Evolutionary conservation across 2,888 invertebrate species (phyloP).

Genomic region (Helleia helle): DNA sequence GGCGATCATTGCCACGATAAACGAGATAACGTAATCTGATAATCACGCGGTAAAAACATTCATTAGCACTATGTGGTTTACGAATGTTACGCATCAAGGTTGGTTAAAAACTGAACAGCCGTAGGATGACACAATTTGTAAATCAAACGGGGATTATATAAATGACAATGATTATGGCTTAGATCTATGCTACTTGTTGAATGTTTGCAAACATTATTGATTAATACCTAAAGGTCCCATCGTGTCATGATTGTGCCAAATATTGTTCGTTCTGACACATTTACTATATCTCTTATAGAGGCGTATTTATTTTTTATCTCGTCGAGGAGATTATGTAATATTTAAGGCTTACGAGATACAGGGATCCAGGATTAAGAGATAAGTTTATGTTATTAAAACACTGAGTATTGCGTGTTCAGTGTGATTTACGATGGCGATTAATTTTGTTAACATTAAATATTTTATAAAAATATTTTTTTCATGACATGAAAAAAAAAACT

Average conservation of each 20-base stretch:
- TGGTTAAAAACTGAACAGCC: background rate
- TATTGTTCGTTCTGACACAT: background rate
- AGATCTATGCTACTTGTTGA: conserved; percentile 45
- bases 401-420: no score
- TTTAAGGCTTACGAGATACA: no score
- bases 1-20: conserved; percentile 49
- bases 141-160: no score
- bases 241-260: conserved; percentile 4
- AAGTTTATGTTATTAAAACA: no score
- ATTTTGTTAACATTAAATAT: no score
- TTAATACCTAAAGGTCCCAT: background rate
- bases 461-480: no score
- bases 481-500: no score
- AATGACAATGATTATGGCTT: no score
- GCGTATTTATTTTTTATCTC: background rate
- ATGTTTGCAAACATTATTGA: conserved; percentile 37
- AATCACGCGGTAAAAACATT: conserved; percentile 59
- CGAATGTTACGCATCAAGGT: background rate
- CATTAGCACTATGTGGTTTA: conserved; percentile 44
- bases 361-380: no score
- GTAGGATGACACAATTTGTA: background rate
- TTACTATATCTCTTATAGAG: background rate
- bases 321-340: background rate
- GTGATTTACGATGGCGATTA: no score
- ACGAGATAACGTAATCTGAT: conserved; percentile 64